A percentile compares a stretch with the other conserved stretches of the same genome.
Conservation (phyloP, 2,113 vertebrate species). For the Pelusios castaneus region DNA sequence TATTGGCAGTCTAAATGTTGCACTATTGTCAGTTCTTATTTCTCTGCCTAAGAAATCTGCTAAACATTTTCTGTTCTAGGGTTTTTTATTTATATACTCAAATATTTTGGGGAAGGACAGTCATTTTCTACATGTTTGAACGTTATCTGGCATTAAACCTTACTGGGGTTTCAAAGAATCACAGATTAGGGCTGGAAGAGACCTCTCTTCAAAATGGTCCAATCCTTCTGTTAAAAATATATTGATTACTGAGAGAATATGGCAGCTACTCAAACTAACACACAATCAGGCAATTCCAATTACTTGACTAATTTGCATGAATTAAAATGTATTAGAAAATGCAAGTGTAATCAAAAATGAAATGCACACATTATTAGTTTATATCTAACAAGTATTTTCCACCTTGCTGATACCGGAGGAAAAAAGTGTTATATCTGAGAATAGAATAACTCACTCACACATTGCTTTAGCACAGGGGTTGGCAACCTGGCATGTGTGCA, state of each 20-base stretch:
- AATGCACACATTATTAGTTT: background rate
- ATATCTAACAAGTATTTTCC: background rate
- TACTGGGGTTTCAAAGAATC: accelerated
- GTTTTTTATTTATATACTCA: background rate
- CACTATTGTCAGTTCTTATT: background rate
- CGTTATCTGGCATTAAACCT: background rate
- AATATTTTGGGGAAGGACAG: accelerated
- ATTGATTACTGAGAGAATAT: background rate
- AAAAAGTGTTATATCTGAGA: accelerated
- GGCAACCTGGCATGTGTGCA: too few relatives aligned
- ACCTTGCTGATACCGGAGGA: background rate
- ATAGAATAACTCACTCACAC: background rate
- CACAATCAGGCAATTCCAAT: background rate
- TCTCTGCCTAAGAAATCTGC: background rate
- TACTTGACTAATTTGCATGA: background rate
- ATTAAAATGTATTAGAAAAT: background rate
- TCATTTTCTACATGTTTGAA: background rate
- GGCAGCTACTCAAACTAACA: background rate
- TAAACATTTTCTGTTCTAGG: background rate
- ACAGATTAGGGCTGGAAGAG: too few relatives aligned
- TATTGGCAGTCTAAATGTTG: background rate
- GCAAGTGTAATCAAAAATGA: background rate
- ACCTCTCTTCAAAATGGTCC: background rate
- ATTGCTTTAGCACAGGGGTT: background rate
- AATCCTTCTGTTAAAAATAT: background rate